phyloP scores from a whole-genome alignment of 2,888 invertebrate genomes.

The Agrilus mali region DNA sequence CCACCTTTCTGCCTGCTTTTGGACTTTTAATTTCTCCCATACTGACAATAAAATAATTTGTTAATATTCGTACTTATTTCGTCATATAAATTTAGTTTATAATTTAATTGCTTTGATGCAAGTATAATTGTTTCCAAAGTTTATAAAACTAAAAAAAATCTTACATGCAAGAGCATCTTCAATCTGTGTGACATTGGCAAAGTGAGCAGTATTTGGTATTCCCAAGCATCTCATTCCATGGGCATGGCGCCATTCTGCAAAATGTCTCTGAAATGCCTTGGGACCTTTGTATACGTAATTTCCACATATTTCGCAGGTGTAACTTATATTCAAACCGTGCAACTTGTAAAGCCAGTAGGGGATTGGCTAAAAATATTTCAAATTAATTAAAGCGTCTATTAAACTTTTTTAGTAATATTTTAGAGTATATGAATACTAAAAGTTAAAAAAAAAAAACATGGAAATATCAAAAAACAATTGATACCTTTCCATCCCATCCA shows the following conservation, averaged over 20 bases:
- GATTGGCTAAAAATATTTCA: conserved; percentile 40
- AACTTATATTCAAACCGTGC: conserved; percentile 96
- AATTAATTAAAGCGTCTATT: background rate
- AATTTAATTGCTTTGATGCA: background rate
- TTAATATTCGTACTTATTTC: background rate
- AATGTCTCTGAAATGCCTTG: conserved; percentile 98
- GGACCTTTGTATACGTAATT: conserved; percentile 98
- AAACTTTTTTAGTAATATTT: too few relatives aligned
- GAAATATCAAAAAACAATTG: conserved; percentile 3
- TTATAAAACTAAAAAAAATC: conserved; percentile 26
- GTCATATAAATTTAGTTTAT: background rate
- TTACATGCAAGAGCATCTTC: conserved; percentile 90
- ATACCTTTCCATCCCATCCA: conserved; percentile 95
- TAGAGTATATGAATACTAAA: too few relatives aligned
- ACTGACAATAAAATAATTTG: conserved; percentile 43
- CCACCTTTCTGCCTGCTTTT: conserved; percentile 93
- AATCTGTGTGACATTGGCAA: conserved; percentile 98
- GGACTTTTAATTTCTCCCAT: conserved; percentile 94
- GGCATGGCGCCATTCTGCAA: conserved; percentile 84
- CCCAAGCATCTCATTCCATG: conserved; percentile 97
- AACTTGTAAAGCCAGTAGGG: conserved; percentile 99
- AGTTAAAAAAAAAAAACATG: background rate
- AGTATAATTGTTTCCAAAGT: background rate
- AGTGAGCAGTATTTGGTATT: conserved; percentile 99
- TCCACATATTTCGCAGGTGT: conserved; percentile 98